Evolutionary conservation across 1,140 invertebrate genomes (phyloP), one percentile per base, ranked within the genome.

Genomic region (Cotesia typhae): DNA sequence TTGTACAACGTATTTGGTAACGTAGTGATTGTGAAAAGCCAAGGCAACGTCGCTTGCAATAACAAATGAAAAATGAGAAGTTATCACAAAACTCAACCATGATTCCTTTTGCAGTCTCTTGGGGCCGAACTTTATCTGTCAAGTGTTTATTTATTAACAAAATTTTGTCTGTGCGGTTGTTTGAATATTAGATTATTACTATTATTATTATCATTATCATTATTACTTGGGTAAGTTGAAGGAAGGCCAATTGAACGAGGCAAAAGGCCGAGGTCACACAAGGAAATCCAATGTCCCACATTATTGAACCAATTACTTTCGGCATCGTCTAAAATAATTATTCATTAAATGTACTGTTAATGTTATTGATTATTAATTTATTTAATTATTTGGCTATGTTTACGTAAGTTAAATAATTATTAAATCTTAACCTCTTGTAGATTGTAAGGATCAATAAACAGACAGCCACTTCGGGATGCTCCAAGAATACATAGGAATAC

Each of bases 241-340:
- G 81, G 68, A 90, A 90, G 36, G 90, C 88, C 70, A 91, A 80
- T 79, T 91, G 90, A 70, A 91, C 87, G 64, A 91, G 84, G 71
- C 89, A 88, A 78, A 91, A 90, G 20, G 89, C 89, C 55, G 90
- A 90, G 17, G 89, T 88, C 67, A 91, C 81, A 76, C 89, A 90
- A 17, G 90, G 90, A 82, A 89, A 90, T 71, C 89, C 90, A 67
- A 91, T 80, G 76, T 91, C 90, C 90, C 90, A 90, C 74, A 90
- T 77, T 67, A 90, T 85, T 17, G 85, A 86, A 52, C 87, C 87
- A 70, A 91, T 85, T 14, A 90, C 81, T 77, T 84, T 84, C 64
- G 90, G 90, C 84, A 91, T 87, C 52, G 83, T 87, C 87, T 90
- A 76, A n/a, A 82, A 80, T 63, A 57, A 47, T 20, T 5, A 7